These are phyloP conservation scores for Andrena hattorfiana DNA, from an alignment of 2,888 invertebrate genomes.

Conservation along the genomic window DNA sequence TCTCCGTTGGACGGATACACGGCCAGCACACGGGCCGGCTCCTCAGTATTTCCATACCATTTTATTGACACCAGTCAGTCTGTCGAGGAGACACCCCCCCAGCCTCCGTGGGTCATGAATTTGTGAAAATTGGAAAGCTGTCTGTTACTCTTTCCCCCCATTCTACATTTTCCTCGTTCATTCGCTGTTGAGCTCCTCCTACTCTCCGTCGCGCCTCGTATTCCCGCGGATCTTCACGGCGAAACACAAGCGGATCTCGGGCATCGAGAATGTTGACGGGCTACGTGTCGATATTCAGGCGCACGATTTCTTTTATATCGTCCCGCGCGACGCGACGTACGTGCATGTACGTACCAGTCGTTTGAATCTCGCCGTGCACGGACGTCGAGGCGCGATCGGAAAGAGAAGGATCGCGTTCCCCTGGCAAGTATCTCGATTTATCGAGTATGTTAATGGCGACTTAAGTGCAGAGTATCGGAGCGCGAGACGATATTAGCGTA, in stretches of 20 bases:
- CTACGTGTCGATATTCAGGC: conserved; percentile 45
- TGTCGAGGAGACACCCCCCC: conserved; percentile 34
- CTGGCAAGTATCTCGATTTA: not conserved
- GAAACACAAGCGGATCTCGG: conserved; percentile 50
- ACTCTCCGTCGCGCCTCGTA: not conserved
- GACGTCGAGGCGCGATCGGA: not conserved
- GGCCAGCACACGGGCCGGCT: not conserved
- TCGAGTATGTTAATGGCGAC: not conserved
- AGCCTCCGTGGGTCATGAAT: conserved; percentile 66
- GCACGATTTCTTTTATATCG: conserved; percentile 31
- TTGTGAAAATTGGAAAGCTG: conserved; percentile 74
- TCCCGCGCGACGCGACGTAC: not conserved
- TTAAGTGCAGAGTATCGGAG: not conserved
- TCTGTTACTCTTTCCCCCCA: conserved; percentile 56
- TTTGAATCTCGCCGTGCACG: conserved; percentile 17
- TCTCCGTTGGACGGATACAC: conserved; percentile 32
- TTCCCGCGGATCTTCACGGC: conserved; percentile 13
- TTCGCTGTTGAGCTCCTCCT: not conserved
- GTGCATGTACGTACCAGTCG: not conserved
- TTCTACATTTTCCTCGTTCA: conserved; percentile 35
- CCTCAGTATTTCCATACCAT: conserved; percentile 52
- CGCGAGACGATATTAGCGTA: no score
- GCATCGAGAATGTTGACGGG: conserved; percentile 53
- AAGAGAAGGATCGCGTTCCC: not conserved
- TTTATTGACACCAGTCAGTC: conserved; percentile 73